phyloP scores from a whole-genome alignment of 2,797 vertebrate genomes.

The Rhinatrema bivittatum region DNA sequence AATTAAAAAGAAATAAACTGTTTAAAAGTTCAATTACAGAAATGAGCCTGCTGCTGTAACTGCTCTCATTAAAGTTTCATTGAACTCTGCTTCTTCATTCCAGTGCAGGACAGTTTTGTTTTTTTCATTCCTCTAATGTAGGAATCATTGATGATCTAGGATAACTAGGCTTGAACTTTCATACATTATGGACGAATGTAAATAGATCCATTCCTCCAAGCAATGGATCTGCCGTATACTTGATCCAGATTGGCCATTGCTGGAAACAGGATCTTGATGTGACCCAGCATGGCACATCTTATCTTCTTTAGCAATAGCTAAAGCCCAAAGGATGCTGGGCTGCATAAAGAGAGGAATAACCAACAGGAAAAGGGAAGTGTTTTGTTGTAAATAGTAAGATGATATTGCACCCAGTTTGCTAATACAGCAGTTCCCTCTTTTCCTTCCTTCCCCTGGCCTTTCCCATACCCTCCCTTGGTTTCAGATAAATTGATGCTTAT shows the following conservation, averaged over 20 bases:
- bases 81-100: slow-evolving; percentile 17
- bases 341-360: too few relatives aligned
- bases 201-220: too few relatives aligned
- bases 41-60: slow-evolving; percentile 29
- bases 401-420: slow-evolving; percentile 38
- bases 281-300: too few relatives aligned
- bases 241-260: too few relatives aligned
- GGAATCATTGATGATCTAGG: not conserved
- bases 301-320: too few relatives aligned
- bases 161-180: not conserved
- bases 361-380: too few relatives aligned
- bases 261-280: too few relatives aligned
- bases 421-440: slow-evolving; percentile 19
- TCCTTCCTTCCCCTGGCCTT: not conserved
- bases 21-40: slow-evolving; percentile 38
- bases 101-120: slow-evolving; percentile 4
- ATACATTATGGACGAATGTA: too few relatives aligned
- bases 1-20: slow-evolving; percentile 47
- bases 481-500: too few relatives aligned
- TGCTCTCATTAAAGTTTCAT: slow-evolving; percentile 34
- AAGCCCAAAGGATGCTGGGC: too few relatives aligned
- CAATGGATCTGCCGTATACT: too few relatives aligned
- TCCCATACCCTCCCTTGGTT: slow-evolving; percentile 1
- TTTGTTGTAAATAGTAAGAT: slow-evolving; percentile 55
- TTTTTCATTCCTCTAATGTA: not conserved